Evolutionary conservation across 2,888 invertebrate genomes (phyloP).

Genomic region (Gasteruption jaculator): DNA sequence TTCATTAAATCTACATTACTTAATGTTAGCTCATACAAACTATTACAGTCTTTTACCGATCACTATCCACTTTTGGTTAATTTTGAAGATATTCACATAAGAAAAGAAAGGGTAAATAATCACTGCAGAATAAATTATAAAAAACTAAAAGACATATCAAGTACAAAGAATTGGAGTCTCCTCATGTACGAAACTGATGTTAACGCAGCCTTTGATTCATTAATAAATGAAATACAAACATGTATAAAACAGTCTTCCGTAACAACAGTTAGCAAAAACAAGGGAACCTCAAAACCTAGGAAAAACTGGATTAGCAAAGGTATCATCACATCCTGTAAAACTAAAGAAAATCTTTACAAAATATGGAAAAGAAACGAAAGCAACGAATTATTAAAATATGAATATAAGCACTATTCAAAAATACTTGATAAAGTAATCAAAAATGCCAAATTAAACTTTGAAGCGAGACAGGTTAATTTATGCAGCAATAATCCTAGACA

Average conservation of each 20-base stretch:
- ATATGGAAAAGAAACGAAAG: no score
- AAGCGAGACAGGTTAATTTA: no score
- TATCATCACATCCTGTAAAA: slow-evolving; percentile 3
- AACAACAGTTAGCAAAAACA: not conserved
- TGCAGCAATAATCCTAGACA: no score
- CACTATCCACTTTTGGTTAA: slow-evolving; percentile 5
- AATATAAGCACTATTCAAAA: no score
- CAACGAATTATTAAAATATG: no score
- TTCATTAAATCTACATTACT: not conserved
- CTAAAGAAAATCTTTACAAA: slow-evolving; percentile 3
- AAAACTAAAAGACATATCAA: slow-evolving; percentile 6
- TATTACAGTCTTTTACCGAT: not conserved
- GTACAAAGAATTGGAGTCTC: not conserved
- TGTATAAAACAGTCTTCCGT: no score
- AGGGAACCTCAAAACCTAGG: slow-evolving; percentile 1
- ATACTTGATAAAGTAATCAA: no score
- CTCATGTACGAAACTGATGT: not conserved
- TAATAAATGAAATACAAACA: not conserved
- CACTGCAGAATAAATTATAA: no score
- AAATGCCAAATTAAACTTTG: no score
- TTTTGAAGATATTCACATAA: not conserved
- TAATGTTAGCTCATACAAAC: not conserved
- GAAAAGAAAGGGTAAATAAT: no score
- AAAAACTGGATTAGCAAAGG: slow-evolving; percentile 4
- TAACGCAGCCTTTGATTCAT: not conserved